Conservation (phyloP, 2,113 vertebrate species). For the Cranoglanis bouderius region DNA sequence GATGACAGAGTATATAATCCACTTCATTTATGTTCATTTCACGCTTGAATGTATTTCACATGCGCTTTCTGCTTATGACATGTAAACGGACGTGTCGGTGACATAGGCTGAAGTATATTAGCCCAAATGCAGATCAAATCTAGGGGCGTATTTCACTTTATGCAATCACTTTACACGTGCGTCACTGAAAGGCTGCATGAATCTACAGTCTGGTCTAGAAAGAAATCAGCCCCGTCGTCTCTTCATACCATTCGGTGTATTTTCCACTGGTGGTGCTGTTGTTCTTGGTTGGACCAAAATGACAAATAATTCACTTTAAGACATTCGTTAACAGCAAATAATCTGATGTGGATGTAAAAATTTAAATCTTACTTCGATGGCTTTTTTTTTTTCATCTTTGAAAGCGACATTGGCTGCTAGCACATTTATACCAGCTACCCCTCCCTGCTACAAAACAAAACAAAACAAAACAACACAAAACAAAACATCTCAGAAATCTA, state of each 20-base stretch:
- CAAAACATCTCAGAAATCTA: too few species aligned
- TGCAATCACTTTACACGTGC: neutral
- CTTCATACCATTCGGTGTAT: neutral
- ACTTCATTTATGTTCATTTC: neutral
- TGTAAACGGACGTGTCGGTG: neutral
- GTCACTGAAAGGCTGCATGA: neutral
- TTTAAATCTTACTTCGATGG: neutral
- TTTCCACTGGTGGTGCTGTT: neutral
- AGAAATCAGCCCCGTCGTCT: neutral
- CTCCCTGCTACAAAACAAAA: too few species aligned
- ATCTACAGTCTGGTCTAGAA: neutral
- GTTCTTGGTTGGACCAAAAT: neutral
- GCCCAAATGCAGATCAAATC: neutral
- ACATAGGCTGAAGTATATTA: neutral
- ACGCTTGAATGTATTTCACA: neutral
- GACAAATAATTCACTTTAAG: neutral
- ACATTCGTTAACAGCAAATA: neutral
- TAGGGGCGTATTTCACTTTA: neutral
- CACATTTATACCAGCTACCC: neutral
- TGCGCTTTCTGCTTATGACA: neutral
- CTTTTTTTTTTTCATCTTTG: neutral
- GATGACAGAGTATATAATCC: neutral
- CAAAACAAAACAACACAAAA: too few species aligned
- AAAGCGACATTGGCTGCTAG: neutral
- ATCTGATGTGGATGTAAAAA: neutral